These are phyloP conservation scores for Zaprionus obscuricornis DNA, from an alignment of 2,888 invertebrate genomes.

Conservation along the genomic window DNA sequence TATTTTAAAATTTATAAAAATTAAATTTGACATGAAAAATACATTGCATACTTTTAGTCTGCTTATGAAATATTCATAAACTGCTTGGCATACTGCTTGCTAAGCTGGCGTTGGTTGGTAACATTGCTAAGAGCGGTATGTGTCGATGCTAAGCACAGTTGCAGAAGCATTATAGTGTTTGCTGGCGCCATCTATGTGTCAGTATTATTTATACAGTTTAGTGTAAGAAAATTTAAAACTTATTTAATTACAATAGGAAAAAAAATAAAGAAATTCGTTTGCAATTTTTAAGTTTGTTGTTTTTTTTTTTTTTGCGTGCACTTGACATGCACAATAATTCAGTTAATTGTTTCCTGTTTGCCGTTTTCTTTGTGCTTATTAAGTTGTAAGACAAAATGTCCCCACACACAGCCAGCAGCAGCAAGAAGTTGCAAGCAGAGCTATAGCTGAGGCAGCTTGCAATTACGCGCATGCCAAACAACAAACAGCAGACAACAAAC, in stretches of 20 bases:
- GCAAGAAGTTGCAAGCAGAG: too few species aligned
- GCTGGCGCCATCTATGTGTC: constrained; percentile 20
- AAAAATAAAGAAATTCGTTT: neutral
- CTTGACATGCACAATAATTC: neutral
- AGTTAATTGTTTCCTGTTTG: constrained; percentile 31
- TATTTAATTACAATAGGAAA: neutral
- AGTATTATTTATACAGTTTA: neutral
- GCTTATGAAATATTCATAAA: neutral
- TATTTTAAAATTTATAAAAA: too few species aligned
- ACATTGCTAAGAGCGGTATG: neutral
- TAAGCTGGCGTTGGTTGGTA: neutral
- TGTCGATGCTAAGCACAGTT: neutral
- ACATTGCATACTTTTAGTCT: too few species aligned
- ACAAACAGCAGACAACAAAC: too few species aligned
- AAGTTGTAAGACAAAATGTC: constrained; percentile 25
- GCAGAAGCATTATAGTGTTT: neutral
- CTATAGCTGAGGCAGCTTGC: constrained; percentile 14
- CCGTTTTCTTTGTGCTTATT: constrained; percentile 13
- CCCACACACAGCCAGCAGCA: neutral
- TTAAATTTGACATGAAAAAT: too few species aligned
- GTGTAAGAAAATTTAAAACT: too few species aligned
- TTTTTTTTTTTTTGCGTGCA: too few species aligned
- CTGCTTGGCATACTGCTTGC: constrained; percentile 5
- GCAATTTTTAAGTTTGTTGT: neutral
- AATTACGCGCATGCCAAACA: constrained; percentile 30